A percentile compares a stretch with the other conserved stretches of the same genome.
Evolutionary conservation across 2,888 invertebrate genomes (phyloP).

Genomic region (Cataglyphis altisquamis): DNA sequence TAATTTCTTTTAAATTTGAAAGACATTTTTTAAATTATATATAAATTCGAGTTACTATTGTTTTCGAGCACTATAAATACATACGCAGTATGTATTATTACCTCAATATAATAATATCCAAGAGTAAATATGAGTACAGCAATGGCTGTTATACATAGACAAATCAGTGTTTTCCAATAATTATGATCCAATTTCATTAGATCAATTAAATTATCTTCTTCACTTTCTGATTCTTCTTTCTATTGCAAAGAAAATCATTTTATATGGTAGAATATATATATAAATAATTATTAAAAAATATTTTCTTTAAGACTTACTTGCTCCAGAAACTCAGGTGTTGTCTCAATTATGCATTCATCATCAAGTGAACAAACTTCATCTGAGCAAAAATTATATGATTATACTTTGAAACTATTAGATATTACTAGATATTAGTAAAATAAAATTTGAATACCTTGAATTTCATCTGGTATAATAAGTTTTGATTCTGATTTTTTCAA

Average conservation of each 20-base stretch:
- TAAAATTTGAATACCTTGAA: slow-evolving; percentile 50
- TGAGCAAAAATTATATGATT: slow-evolving; percentile 14
- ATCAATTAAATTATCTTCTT: slow-evolving; percentile 71
- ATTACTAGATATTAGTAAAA: background rate
- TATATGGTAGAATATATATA: background rate
- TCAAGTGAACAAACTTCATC: slow-evolving; percentile 52
- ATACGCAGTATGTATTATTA: slow-evolving; percentile 64
- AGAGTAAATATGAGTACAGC: slow-evolving; percentile 91
- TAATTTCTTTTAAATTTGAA: slow-evolving; percentile 18
- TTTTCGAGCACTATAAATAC: background rate
- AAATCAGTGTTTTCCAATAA: slow-evolving; percentile 87
- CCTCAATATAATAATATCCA: slow-evolving; percentile 92
- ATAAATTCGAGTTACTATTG: background rate
- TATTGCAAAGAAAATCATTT: slow-evolving; percentile 53
- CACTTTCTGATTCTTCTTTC: slow-evolving; percentile 63
- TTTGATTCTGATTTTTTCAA: slow-evolving; percentile 25
- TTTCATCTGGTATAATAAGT: slow-evolving; percentile 3
- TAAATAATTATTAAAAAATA: slow-evolving; percentile 13
- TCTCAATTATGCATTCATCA: slow-evolving; percentile 49
- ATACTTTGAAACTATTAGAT: background rate
- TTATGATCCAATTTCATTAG: slow-evolving; percentile 71
- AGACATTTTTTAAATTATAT: slow-evolving; percentile 30
- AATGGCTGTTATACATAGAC: slow-evolving; percentile 90
- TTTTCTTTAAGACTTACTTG: slow-evolving; percentile 45
- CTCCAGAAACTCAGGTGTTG: background rate